Conservation (phyloP, 2,888 invertebrate species). For the Minunthozetes semirufus region DNA sequence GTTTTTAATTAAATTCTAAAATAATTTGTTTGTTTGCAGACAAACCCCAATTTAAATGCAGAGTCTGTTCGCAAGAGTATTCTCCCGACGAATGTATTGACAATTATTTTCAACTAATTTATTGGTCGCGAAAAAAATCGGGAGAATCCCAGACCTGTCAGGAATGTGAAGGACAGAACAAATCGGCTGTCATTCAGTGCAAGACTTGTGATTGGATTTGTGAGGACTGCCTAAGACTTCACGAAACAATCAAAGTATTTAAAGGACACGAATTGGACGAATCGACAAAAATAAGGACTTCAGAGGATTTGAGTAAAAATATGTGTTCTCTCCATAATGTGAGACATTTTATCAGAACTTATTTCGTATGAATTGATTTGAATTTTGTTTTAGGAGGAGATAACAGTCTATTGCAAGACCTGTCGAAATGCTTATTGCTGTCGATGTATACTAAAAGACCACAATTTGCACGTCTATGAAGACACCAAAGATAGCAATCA, state of each 20-base stretch:
- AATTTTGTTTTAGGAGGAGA: neutral
- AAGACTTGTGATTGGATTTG: constrained; percentile 10
- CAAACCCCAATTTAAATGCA: neutral
- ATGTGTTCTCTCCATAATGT: no score
- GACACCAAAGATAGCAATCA: constrained; percentile 10
- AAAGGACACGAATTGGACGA: constrained; percentile 7
- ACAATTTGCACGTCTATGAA: constrained; percentile 11
- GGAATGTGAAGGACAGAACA: constrained; percentile 3
- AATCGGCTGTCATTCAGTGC: neutral
- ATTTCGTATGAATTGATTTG: neutral
- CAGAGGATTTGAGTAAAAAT: neutral
- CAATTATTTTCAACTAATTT: neutral
- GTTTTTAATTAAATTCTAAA: no score
- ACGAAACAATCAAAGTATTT: neutral
- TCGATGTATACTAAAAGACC: constrained; percentile 18
- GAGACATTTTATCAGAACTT: neutral
- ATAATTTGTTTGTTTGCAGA: neutral
- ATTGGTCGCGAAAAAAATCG: neutral
- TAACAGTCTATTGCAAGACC: neutral
- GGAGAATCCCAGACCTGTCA: neutral
- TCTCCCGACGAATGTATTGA: neutral
- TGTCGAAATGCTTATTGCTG: neutral
- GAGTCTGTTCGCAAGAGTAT: constrained; percentile 7
- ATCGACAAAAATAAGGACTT: neutral
- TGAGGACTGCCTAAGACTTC: neutral